Evolutionary conservation across 2,888 invertebrate species (phyloP), one percentile per base, ranked within the genome.

Genomic region (Apotomis betuletana): DNA sequence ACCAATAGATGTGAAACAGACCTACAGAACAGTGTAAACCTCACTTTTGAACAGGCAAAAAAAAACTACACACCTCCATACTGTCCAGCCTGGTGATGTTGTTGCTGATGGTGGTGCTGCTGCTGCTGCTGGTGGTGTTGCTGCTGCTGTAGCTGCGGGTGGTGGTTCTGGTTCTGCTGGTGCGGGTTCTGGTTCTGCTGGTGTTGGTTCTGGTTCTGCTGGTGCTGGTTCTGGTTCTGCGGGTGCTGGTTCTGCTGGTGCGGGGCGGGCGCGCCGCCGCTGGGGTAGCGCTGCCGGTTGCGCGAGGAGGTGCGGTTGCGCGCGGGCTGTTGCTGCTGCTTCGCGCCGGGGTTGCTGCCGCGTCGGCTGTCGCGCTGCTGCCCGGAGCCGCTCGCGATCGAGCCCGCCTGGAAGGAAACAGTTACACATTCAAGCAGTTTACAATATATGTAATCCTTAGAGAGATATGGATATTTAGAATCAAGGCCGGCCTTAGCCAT

Each of bases 281-380:
- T 76, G 41, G 75, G 75, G 68, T 72, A 76, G 38, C 76, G 69
- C 69, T 73, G 69, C 12, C 78, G 75, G 69, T 73, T 74, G 67
- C 76, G 71, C 62, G 86, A 84, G 81, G 84, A 84, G 75, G 85
- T 83, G 62, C 88, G 87, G 78, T 86, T 85, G 70, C 86, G 85
- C 13, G 79, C 76, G 74, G 79, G 81, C 46, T 79, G 77, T 62
- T 85, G 77, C 62, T 85, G 84, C 75, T 85, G 81, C 68, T 82
- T 79, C 61, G 79, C 67, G 85, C 83, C 77, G 83, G 82, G 75
- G 77, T 86, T 84, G 80, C 87, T 88, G 75, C 89, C 79, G 83
- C 91, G 91, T 12, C 91, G 83, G 67, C 86, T 82, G 75, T 90
- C 90, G 4, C 91, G 87, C 78, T 85, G 87, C 77, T 85, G 85